These are phyloP conservation scores for Pseudobourletiella spinata DNA, from an alignment of 1,140 invertebrate species.

Conservation along the genomic window DNA sequence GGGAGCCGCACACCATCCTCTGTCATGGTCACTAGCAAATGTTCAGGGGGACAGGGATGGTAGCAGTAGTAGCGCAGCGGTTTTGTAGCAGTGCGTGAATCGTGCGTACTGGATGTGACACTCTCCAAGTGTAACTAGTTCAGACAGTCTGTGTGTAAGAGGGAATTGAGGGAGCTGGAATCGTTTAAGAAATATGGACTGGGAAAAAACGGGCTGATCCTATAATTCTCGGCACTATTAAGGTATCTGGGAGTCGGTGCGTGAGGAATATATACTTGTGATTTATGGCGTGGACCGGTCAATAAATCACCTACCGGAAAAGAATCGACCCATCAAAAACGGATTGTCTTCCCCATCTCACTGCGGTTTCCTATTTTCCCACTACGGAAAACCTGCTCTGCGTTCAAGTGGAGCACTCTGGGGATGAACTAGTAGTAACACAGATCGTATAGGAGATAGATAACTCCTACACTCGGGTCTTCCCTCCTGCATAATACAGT, in stretches of 20 bases:
- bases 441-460: too few relatives aligned
- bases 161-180: neutral
- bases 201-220: constrained; percentile 11
- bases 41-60: neutral
- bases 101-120: neutral
- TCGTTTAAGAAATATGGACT: constrained; percentile 2
- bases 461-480: too few relatives aligned
- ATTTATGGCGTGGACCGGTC: constrained; percentile 27
- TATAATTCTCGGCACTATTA: constrained; percentile 18
- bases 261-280: constrained; percentile 12
- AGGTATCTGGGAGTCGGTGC: constrained; percentile 15
- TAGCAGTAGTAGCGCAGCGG: neutral
- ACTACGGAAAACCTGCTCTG: too few relatives aligned
- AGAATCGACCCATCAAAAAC: constrained; percentile 28
- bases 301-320: constrained; percentile 28
- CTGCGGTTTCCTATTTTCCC: neutral
- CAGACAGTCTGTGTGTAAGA: neutral
- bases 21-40: neutral
- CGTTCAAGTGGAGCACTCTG: too few relatives aligned
- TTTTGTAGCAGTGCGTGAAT: neutral
- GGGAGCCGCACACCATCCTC: neutral
- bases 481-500: too few relatives aligned
- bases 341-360: constrained; percentile 17
- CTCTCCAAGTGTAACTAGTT: neutral
- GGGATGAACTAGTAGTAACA: too few relatives aligned